phyloP scores from a whole-genome alignment of 2,113 vertebrate genomes.

The western clawed frog (Xenopus tropicalis) region DNA sequence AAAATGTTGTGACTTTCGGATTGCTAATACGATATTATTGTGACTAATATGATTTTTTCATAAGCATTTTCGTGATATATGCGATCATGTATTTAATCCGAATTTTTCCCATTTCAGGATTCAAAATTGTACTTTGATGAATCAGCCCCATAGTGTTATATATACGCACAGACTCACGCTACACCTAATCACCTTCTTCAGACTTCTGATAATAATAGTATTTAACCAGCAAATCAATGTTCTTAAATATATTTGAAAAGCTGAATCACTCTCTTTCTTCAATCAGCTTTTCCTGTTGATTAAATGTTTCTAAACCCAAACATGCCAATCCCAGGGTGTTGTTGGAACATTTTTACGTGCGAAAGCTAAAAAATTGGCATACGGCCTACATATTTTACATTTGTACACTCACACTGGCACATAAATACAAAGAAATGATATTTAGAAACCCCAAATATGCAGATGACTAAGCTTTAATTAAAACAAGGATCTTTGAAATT shows the following conservation, averaged over 20 bases:
- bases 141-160: too few relatives aligned
- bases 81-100: too few relatives aligned
- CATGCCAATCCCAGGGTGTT: conserved; percentile 35
- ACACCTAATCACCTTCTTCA: too few relatives aligned
- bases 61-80: too few relatives aligned
- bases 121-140: too few relatives aligned
- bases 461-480: conserved; percentile 44
- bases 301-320: conserved; percentile 15
- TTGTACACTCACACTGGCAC: conserved; percentile 35
- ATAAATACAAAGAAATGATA: conserved; percentile 22
- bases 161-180: too few relatives aligned
- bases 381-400: conserved; percentile 30
- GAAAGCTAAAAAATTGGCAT: conserved; percentile 27
- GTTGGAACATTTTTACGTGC: conserved; percentile 23
- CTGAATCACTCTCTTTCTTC: conserved; percentile 19
- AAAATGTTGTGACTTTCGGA: too few relatives aligned
- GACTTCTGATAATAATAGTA: too few relatives aligned
- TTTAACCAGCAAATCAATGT: too few relatives aligned
- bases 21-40: too few relatives aligned
- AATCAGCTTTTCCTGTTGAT: conserved; percentile 34
- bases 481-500: conserved; percentile 30
- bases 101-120: too few relatives aligned
- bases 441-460: conserved; percentile 39
- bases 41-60: too few relatives aligned
- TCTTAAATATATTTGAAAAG: conserved; percentile 1